Conservation (phyloP, 2,888 invertebrate genomes). For the Druceiella hillmani region DNA sequence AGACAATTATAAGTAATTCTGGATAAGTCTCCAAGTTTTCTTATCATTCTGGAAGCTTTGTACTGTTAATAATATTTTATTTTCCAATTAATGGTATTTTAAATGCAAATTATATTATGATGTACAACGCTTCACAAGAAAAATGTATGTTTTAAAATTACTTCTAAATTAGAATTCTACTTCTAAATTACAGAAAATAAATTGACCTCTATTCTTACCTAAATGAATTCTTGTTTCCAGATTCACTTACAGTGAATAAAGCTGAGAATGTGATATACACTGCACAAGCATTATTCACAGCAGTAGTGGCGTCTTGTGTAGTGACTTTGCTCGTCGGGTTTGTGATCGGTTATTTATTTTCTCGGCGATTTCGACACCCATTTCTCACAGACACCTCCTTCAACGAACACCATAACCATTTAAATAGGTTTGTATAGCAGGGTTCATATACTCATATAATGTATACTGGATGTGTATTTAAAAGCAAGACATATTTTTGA, state of each 20-base stretch:
- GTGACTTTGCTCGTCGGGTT: slow-evolving; percentile 79
- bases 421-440: slow-evolving; percentile 60
- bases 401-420: slow-evolving; percentile 72
- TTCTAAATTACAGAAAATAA: slow-evolving; percentile 16
- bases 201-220: slow-evolving; percentile 10
- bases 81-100: too few relatives aligned
- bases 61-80: too few relatives aligned
- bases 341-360: slow-evolving; percentile 78
- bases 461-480: too few relatives aligned
- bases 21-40: too few relatives aligned
- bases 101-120: too few relatives aligned
- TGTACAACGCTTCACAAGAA: too few relatives aligned
- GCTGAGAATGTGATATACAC: slow-evolving; percentile 68
- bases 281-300: slow-evolving; percentile 74
- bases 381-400: slow-evolving; percentile 68
- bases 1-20: too few relatives aligned
- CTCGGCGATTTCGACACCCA: slow-evolving; percentile 67
- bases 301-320: slow-evolving; percentile 73
- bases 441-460: too few relatives aligned
- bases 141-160: slow-evolving; percentile 6
- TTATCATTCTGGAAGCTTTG: too few relatives aligned
- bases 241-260: slow-evolving; percentile 47
- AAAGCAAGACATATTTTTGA: too few relatives aligned
- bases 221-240: slow-evolving; percentile 28
- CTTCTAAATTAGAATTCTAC: slow-evolving; percentile 4